Percentiles rank a stretch among this genome's conserved stretches.
phyloP scores from a whole-genome alignment of 2,797 vertebrate genomes.

The Melopsittacus undulatus region DNA sequence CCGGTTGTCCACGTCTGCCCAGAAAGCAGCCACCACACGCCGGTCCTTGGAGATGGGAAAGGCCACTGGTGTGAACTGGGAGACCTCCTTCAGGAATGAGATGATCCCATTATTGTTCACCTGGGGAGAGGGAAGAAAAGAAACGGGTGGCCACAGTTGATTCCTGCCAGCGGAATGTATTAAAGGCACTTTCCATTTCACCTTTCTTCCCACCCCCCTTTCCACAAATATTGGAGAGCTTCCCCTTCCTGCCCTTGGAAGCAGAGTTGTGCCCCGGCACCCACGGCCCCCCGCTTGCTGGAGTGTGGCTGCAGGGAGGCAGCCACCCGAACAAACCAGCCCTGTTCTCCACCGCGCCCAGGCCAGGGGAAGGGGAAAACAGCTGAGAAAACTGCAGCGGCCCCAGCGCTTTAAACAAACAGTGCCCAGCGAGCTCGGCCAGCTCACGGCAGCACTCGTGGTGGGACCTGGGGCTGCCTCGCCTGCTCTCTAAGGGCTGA shows the following conservation, averaged over 20 bases:
- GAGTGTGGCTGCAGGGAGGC: not conserved
- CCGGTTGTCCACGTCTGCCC: conserved; percentile 97
- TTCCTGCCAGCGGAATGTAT: not conserved
- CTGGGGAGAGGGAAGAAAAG: conserved; percentile 68
- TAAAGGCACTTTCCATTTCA: conserved; percentile 5
- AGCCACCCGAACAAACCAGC: conserved; percentile 64
- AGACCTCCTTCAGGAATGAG: conserved; percentile 96
- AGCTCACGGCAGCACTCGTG: not conserved
- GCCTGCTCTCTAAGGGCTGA: not conserved
- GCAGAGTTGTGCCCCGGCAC: not conserved
- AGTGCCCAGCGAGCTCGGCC: not conserved
- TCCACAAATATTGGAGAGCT: not conserved
- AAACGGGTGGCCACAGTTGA: not conserved
- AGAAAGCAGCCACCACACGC: conserved; percentile 93
- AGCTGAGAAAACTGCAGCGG: conserved; percentile 48
- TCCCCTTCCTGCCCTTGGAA: conserved; percentile 53
- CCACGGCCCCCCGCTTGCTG: not conserved
- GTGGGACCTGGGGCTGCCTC: not conserved
- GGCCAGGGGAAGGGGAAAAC: conserved; percentile 38
- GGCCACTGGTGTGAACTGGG: conserved; percentile 95
- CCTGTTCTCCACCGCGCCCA: conserved; percentile 48
- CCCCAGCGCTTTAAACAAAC: conserved; percentile 6
- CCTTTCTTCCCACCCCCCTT: not conserved
- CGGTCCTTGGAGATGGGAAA: conserved; percentile 97
- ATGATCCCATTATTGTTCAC: conserved; percentile 98